A percentile compares a stretch with the other conserved stretches of the same genome.
phyloP scores from a whole-genome alignment of 2,113 vertebrate species.

The Callaeas wilsoni region DNA sequence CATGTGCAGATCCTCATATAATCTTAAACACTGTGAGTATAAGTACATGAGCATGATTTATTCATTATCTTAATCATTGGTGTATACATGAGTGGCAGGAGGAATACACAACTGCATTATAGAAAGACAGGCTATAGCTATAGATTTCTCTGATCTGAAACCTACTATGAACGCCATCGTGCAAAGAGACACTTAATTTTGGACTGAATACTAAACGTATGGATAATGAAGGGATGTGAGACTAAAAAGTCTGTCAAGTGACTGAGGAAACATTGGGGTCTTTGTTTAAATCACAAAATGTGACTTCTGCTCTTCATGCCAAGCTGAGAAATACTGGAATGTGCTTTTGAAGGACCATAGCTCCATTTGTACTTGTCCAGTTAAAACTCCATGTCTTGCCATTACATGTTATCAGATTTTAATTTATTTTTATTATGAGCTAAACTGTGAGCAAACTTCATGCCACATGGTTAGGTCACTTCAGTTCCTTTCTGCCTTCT shows the following conservation, averaged over 20 bases:
- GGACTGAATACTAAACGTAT: neutral
- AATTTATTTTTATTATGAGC: neutral
- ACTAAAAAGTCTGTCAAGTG: neutral
- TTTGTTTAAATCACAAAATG: neutral
- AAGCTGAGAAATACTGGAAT: neutral
- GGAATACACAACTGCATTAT: neutral
- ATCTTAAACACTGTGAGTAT: neutral
- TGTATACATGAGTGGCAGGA: neutral
- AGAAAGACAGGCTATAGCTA: neutral
- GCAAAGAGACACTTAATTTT: neutral
- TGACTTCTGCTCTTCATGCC: neutral
- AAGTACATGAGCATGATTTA: neutral
- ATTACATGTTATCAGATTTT: neutral
- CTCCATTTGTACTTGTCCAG: neutral
- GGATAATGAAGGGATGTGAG: neutral
- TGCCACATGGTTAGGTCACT: neutral
- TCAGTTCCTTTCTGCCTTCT: neutral
- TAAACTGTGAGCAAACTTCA: neutral
- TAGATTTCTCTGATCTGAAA: neutral
- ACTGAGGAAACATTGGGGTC: neutral
- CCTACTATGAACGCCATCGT: neutral
- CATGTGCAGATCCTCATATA: neutral
- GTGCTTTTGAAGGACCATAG: neutral
- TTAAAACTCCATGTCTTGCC: neutral
- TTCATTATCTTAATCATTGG: neutral